Conservation (phyloP, 2,888 invertebrate genomes). For the Heterodera filipjevi region DNA sequence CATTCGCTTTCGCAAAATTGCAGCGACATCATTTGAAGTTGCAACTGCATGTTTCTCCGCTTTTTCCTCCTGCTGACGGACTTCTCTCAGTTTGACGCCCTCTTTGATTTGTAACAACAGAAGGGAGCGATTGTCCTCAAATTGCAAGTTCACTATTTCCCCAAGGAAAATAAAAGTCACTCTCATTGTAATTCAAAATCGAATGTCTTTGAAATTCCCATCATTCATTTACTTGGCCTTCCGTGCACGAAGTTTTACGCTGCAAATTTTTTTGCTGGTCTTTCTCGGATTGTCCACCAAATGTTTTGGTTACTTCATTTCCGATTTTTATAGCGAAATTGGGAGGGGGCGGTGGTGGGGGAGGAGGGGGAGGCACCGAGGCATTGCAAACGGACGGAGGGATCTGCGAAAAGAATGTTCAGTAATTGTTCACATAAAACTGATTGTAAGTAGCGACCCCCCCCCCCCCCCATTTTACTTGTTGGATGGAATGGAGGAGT, state of each 20-base stretch:
- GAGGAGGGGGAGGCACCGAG: slow-evolving; percentile 55
- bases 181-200: no score
- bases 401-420: background rate
- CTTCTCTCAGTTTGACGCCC: slow-evolving; percentile 59
- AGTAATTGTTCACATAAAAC: background rate
- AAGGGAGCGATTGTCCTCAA: slow-evolving; percentile 39
- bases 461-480: background rate
- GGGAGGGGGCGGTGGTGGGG: slow-evolving; percentile 36
- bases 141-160: no score
- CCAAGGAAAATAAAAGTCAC: no score
- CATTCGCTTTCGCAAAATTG: slow-evolving; percentile 61
- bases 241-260: slow-evolving; percentile 16
- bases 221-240: background rate
- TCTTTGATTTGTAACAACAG: slow-evolving; percentile 59
- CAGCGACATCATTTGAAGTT: slow-evolving; percentile 60
- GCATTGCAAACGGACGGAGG: slow-evolving; percentile 32
- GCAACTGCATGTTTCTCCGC: slow-evolving; percentile 49
- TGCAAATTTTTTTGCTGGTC: background rate
- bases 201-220: background rate
- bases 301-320: slow-evolving; percentile 13
- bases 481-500: background rate
- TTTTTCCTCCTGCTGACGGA: slow-evolving; percentile 52
- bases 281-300: slow-evolving; percentile 7
- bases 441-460: no score
- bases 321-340: background rate